phyloP scores from a whole-genome alignment of 2,888 invertebrate species.

The Leptodirus hochenwartii region DNA sequence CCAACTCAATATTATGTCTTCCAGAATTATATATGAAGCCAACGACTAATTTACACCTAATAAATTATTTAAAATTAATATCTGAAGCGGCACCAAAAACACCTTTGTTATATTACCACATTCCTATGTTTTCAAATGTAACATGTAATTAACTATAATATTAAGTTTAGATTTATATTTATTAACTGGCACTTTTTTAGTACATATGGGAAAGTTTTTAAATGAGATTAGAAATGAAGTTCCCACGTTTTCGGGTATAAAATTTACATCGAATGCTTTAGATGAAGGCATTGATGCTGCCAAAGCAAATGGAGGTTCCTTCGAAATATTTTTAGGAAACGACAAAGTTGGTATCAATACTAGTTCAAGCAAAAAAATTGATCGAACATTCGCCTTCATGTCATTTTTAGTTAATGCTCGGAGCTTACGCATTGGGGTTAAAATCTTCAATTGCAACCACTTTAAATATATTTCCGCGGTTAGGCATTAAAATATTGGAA shows the following conservation, averaged over 20 bases:
- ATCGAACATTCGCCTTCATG: neutral
- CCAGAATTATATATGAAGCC: constrained; percentile 67
- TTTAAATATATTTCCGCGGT: constrained; percentile 44
- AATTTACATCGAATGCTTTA: constrained; percentile 59
- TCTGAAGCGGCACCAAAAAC: constrained; percentile 51
- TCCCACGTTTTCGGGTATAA: constrained; percentile 63
- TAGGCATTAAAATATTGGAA: constrained; percentile 35
- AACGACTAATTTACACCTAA: constrained; percentile 35
- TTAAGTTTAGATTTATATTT: constrained; percentile 5
- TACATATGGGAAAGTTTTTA: constrained; percentile 54
- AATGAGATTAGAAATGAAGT: constrained; percentile 39
- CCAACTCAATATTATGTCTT: constrained; percentile 49
- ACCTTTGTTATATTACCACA: constrained; percentile 71
- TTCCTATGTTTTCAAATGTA: constrained; percentile 53
- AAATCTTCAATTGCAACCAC: constrained; percentile 54
- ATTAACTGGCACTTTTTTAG: constrained; percentile 33
- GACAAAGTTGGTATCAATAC: constrained; percentile 35
- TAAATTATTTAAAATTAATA: constrained; percentile 45
- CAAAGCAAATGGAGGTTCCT: constrained; percentile 30
- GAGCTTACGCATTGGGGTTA: constrained; percentile 48
- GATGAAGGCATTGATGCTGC: constrained; percentile 45
- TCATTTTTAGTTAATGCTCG: constrained; percentile 38
- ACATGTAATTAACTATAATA: constrained; percentile 37
- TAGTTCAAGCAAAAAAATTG: constrained; percentile 4
- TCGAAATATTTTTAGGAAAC: constrained; percentile 44